These are phyloP conservation scores for Psittacara wagleri DNA, from an alignment of 2,113 vertebrate species.

Conservation along the genomic window DNA sequence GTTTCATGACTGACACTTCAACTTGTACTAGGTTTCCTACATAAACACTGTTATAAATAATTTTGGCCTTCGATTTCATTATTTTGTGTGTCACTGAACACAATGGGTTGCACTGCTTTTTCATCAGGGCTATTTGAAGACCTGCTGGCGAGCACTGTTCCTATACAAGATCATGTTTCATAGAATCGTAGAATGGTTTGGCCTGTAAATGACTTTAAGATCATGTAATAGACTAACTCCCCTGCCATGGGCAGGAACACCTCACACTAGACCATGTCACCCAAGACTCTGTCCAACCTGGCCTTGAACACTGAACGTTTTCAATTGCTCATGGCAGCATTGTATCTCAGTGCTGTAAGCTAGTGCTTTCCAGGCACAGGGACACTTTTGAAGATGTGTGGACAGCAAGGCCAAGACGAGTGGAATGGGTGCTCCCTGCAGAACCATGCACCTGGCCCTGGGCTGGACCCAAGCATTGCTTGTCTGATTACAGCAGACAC, in stretches of 20 bases:
- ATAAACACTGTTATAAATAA: background rate
- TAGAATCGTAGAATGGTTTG: background rate
- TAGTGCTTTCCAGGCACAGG: background rate
- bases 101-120: background rate
- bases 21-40: background rate
- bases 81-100: background rate
- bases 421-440: accelerated
- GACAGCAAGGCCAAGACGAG: background rate
- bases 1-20: background rate
- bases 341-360: background rate
- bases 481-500: background rate
- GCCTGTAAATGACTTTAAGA: background rate
- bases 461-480: background rate
- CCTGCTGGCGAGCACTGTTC: background rate
- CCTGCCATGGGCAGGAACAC: background rate
- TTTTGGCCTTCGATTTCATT: background rate
- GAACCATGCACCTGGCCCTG: accelerated
- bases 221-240: background rate
- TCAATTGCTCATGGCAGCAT: accelerated
- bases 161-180: background rate
- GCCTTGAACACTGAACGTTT: background rate
- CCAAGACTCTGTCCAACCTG: background rate
- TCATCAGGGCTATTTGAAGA: background rate
- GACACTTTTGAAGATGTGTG: background rate
- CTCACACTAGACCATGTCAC: background rate